A percentile compares a stretch with the other conserved stretches of the same genome.
Conservation (phyloP, 2,797 vertebrate genomes). For the Orestias chungarensis region DNA sequence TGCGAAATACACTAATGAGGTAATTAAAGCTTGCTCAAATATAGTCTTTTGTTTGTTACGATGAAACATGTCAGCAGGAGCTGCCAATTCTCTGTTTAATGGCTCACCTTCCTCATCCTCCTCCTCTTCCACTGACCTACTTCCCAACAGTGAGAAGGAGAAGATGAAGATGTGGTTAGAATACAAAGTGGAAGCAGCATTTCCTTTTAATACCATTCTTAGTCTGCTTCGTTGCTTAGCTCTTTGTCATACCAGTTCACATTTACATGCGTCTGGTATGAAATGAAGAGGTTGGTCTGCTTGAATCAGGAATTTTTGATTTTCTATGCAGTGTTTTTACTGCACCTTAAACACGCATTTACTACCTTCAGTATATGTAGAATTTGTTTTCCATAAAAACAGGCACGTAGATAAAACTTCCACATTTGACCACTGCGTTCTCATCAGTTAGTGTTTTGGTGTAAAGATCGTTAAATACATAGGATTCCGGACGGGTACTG, state of each 20-base stretch:
- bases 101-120: constrained; percentile 22
- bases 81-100: constrained; percentile 32
- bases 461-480: not conserved
- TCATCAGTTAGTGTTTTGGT: not conserved
- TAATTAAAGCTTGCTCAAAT: constrained; percentile 46
- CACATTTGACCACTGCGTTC: not conserved
- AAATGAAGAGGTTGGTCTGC: constrained; percentile 44
- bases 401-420: not conserved
- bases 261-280: too few relatives aligned
- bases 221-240: constrained; percentile 38
- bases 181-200: constrained; percentile 74
- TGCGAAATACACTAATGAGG: constrained; percentile 36
- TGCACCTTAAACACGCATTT: not conserved
- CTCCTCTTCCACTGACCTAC: constrained; percentile 77
- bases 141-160: constrained; percentile 66
- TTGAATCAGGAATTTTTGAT: constrained; percentile 13
- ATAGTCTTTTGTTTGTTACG: constrained; percentile 26
- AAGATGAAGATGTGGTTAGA: constrained; percentile 67
- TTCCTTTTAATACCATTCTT: constrained; percentile 42
- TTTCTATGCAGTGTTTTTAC: not conserved
- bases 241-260: constrained; percentile 41
- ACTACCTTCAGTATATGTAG: not conserved
- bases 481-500: not conserved
- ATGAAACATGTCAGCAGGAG: constrained; percentile 21
- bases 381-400: not conserved